Base-by-base conservation (phyloP, 2,113 vertebrate species). In the Struthidea cinerea region DNA sequence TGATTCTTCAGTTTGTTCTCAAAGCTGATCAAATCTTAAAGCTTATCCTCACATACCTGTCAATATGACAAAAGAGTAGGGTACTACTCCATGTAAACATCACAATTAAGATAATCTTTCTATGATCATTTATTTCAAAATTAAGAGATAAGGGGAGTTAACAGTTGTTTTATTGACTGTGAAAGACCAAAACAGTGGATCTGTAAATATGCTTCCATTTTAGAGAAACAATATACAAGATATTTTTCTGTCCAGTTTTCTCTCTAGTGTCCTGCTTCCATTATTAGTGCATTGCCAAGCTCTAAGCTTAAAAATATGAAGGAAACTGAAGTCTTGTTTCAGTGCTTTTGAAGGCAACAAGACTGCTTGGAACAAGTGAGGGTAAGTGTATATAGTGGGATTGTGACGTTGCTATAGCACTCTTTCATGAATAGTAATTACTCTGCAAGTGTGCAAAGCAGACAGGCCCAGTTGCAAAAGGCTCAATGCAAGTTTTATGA, bases 401-500 rank as follows among this genome's bases (percentile, higher is more conserved):
- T 1, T 84, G 84, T 50, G 69, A 91, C 0, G 2, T 41, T 93
- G 61, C 50, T 63, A 53, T 64, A 89, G 79, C 19, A 70, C 42
- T 75, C 73, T 61, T 91, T 67, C 81, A 85, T 35, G 61, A 83
- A 89, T 44, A 93, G 89, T 75, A 95, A 96, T 96, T 95, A 93
- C 78, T 83, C 86, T 52, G 71, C 92, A 91, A 96, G 87, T 94
- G 91, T 83, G 63, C 94, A 96, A 96, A 96, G 67, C 80, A 89
- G 77, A 87, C 68, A 93, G 94, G 49, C 52, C 70, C 69, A 56
- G 73, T 95, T 94, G 75, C 91, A 90, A 46, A 63, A 82, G 71
- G 71, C 56, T 89, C 84, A 87, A 82, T 64, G 78, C 42, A 84
- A 89, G 83, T 96, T 97, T 97, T 97, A 96, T 96, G 97, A 96